Evolutionary conservation across 1,140 invertebrate species (phyloP).

Genomic region (Drosophila chauvacae): DNA sequence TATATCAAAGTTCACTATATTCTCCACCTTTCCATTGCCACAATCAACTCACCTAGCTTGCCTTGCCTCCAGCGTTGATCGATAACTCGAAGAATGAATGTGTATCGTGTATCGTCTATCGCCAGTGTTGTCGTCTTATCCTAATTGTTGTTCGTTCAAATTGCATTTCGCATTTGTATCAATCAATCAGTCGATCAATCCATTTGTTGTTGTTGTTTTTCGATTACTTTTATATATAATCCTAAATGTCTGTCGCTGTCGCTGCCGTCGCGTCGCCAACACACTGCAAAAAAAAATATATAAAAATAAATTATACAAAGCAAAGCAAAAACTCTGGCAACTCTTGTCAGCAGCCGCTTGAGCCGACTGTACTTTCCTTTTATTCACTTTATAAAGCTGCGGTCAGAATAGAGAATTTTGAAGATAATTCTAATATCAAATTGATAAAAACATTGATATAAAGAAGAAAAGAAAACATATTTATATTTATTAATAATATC

Average conservation of each 20-base stretch:
- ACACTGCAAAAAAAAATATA: constrained; percentile 41
- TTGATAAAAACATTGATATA: too few relatives aligned
- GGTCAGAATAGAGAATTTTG: background rate
- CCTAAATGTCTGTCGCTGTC: constrained; percentile 73
- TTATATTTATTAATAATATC: too few relatives aligned
- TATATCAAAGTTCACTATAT: background rate
- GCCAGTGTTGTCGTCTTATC: constrained; percentile 70
- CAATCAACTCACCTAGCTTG: constrained; percentile 24
- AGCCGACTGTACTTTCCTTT: constrained; percentile 47
- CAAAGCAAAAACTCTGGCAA: constrained; percentile 55
- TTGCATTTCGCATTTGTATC: constrained; percentile 61
- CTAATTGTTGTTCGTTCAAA: constrained; percentile 71
- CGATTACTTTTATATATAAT: constrained; percentile 50
- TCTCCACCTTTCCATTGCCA: constrained; percentile 19
- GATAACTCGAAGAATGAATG: constrained; percentile 28
- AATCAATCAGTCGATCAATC: constrained; percentile 32
- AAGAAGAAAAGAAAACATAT: too few relatives aligned
- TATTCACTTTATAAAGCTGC: constrained; percentile 10
- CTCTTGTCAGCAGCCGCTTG: constrained; percentile 54
- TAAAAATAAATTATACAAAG: constrained; percentile 13
- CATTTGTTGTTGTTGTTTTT: constrained; percentile 79
- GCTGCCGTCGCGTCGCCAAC: constrained; percentile 56
- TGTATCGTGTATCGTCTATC: constrained; percentile 53
- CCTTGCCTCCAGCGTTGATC: constrained; percentile 33
- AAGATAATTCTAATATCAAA: too few relatives aligned